These are phyloP conservation scores for Macquaria australasica DNA, from an alignment of 2,113 vertebrate genomes.

Conservation along the genomic window DNA sequence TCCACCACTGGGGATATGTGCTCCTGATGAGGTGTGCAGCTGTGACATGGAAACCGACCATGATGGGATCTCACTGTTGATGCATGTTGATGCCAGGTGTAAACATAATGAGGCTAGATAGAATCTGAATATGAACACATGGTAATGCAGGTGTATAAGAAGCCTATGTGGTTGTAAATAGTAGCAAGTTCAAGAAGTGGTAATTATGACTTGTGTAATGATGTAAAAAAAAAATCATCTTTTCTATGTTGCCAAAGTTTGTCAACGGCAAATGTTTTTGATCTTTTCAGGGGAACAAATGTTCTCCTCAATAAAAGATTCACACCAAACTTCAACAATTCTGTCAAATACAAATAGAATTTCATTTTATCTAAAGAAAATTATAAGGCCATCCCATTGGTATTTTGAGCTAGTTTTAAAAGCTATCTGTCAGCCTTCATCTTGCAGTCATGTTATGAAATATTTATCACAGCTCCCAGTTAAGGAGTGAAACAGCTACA, in stretches of 20 bases:
- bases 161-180: no score
- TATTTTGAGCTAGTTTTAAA: constrained; percentile 60
- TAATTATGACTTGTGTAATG: background rate
- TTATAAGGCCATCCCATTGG: constrained; percentile 48
- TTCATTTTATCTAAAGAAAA: constrained; percentile 48
- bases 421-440: constrained; percentile 60
- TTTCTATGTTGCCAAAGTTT: background rate
- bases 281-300: constrained; percentile 32
- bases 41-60: no score
- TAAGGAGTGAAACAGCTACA: constrained; percentile 27
- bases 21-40: no score
- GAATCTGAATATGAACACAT: background rate
- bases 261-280: background rate
- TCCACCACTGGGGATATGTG: no score
- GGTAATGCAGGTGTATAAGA: background rate
- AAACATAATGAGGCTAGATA: background rate
- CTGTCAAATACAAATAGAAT: constrained; percentile 46
- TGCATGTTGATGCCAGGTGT: background rate
- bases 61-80: background rate
- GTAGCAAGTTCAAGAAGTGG: background rate
- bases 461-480: constrained; percentile 58
- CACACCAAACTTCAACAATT: constrained; percentile 32
- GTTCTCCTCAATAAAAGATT: constrained; percentile 37
- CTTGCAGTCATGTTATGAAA: constrained; percentile 60
- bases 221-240: background rate